Conservation (phyloP, 1,140 invertebrate genomes). For the Drosophila neocordata region DNA sequence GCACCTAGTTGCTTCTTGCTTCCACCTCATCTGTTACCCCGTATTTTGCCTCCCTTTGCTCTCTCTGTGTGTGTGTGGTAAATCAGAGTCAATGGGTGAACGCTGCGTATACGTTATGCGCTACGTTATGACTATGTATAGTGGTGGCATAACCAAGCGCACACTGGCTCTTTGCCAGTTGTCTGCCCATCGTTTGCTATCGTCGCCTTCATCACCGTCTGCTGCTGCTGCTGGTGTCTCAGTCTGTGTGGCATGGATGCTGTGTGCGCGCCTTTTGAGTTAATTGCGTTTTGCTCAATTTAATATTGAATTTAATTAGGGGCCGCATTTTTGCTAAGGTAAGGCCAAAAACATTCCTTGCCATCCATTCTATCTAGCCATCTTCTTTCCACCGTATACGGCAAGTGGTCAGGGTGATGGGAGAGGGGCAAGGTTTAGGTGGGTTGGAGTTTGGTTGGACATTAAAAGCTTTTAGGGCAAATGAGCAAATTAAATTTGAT, state of each 20-base stretch:
- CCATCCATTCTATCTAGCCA: constrained; percentile 31
- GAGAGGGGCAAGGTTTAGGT: not conserved
- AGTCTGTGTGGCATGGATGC: constrained; percentile 1
- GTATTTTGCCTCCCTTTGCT: not conserved
- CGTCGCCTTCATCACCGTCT: constrained; percentile 9
- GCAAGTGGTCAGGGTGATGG: not conserved
- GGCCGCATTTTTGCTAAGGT: constrained; percentile 72
- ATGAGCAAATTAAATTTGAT: constrained; percentile 81
- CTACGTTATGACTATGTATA: constrained; percentile 34
- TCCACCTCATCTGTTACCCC: not conserved
- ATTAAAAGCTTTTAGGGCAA: constrained; percentile 81
- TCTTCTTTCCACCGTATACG: not conserved
- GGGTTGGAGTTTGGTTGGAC: constrained; percentile 23
- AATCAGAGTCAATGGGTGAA: constrained; percentile 52
- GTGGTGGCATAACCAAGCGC: not conserved
- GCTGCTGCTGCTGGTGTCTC: constrained; percentile 16
- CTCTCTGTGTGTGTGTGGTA: constrained; percentile 24
- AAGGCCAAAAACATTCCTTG: constrained; percentile 44
- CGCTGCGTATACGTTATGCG: constrained; percentile 23
- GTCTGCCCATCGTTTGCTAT: constrained; percentile 33
- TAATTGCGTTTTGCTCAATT: constrained; percentile 82
- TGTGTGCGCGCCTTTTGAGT: constrained; percentile 67
- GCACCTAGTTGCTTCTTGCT: not conserved
- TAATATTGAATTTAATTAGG: constrained; percentile 82
- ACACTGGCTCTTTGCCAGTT: constrained; percentile 49